These are phyloP conservation scores for Delichon dasypus DNA, from an alignment of 2,797 vertebrate genomes.

Conservation along the genomic window DNA sequence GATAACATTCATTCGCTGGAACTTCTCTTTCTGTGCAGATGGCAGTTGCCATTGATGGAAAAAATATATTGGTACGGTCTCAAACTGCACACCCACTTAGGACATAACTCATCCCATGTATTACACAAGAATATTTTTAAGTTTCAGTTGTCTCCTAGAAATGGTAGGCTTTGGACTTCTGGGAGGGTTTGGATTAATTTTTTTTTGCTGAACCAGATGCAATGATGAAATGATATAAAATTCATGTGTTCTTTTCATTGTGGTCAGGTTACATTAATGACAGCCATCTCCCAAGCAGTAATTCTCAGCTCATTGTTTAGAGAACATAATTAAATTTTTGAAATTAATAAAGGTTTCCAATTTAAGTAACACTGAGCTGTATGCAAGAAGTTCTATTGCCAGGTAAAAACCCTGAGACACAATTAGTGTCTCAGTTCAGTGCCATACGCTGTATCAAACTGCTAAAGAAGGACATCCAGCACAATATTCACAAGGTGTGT, in stretches of 20 bases:
- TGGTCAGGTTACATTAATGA: not conserved
- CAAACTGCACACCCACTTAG: conserved; percentile 20
- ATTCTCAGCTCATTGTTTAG: conserved; percentile 5
- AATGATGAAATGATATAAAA: not conserved
- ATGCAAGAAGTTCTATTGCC: not conserved
- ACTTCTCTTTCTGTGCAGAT: conserved; percentile 27
- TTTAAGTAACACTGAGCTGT: not conserved
- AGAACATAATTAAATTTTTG: not conserved
- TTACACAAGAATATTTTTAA: conserved; percentile 17
- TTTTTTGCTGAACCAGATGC: not conserved
- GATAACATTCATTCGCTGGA: conserved; percentile 63
- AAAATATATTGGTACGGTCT: not conserved
- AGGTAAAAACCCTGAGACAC: not conserved
- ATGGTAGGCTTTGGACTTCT: not conserved
- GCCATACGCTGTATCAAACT: fast-evolving
- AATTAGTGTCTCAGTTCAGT: not conserved
- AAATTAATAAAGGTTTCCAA: not conserved
- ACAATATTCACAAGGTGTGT: not conserved
- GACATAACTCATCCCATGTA: not conserved
- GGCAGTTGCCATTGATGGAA: conserved; percentile 36
- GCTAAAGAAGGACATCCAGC: not conserved
- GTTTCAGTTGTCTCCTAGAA: not conserved
- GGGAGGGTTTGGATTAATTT: not conserved
- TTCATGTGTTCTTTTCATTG: not conserved
- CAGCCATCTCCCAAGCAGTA: not conserved